A percentile compares a stretch with the other conserved stretches of the same genome.
Evolutionary conservation across 2,888 invertebrate genomes (phyloP).

Genomic region (Chorisops tibialis): DNA sequence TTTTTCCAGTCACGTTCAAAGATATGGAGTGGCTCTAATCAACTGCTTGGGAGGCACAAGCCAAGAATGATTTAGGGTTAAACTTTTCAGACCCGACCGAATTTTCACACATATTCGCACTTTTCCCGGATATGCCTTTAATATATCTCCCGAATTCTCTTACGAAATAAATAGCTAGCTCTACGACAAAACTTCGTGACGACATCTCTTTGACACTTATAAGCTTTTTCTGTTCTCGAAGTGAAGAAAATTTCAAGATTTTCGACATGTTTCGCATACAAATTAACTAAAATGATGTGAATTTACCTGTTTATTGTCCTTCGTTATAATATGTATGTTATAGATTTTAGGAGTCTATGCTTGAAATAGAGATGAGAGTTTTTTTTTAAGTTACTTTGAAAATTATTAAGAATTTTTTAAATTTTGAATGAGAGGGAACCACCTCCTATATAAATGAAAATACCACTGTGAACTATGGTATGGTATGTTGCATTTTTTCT

Average conservation of each 20-base stretch:
- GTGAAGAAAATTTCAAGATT: slow-evolving; percentile 23
- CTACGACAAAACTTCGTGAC: neutral
- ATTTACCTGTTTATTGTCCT: neutral
- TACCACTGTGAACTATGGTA: no score
- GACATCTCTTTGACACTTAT: slow-evolving; percentile 18
- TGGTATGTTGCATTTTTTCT: no score
- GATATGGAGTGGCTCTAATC: slow-evolving; percentile 23
- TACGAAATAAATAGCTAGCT: neutral
- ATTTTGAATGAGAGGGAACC: no score
- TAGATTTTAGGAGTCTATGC: no score
- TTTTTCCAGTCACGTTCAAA: slow-evolving; percentile 23
- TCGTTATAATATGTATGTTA: no score
- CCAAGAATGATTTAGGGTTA: slow-evolving; percentile 24
- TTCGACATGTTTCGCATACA: slow-evolving; percentile 19
- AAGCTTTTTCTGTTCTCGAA: slow-evolving; percentile 17
- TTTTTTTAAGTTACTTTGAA: no score
- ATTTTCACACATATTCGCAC: slow-evolving; percentile 26
- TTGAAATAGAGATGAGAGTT: no score
- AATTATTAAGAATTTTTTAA: no score
- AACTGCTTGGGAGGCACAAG: neutral
- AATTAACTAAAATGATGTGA: slow-evolving; percentile 9
- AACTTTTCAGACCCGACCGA: slow-evolving; percentile 13
- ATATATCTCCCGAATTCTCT: slow-evolving; percentile 17
- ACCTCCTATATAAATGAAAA: no score
- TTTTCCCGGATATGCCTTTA: slow-evolving; percentile 21